Conservation (phyloP, 2,797 vertebrate species). For the Diplodus sargus region DNA sequence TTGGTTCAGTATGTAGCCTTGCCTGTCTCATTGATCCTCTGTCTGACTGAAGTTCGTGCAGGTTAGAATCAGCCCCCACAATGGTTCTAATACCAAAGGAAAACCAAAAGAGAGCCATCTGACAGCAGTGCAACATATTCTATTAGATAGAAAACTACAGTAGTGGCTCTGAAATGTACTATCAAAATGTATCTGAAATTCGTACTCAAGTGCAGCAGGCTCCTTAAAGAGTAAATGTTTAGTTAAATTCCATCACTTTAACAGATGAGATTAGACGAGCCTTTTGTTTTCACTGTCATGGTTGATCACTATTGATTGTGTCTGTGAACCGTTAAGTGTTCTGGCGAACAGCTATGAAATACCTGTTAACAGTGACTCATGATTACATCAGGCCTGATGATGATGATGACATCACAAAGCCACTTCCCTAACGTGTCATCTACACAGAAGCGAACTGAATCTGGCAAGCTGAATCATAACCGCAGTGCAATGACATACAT, state of each 20-base stretch:
- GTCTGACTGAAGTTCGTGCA: no score
- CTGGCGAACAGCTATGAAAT: not conserved
- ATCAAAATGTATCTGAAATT: no score
- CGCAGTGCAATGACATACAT: not conserved
- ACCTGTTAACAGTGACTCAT: not conserved
- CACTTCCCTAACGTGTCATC: not conserved
- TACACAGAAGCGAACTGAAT: not conserved
- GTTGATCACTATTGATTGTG: slow-evolving; percentile 4
- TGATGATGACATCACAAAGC: not conserved
- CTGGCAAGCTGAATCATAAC: not conserved
- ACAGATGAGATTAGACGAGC: not conserved
- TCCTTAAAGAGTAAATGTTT: not conserved
- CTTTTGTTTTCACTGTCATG: not conserved
- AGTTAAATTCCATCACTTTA: not conserved
- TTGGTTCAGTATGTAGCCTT: no score
- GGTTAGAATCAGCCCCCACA: no score
- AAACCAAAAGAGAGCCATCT: no score
- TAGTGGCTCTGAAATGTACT: no score
- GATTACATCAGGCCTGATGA: not conserved
- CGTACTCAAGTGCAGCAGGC: not conserved
- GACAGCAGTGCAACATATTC: no score
- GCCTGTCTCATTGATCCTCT: no score
- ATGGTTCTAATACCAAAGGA: no score
- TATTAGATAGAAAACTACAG: no score
- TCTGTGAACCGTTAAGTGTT: not conserved